phyloP scores from a whole-genome alignment of 2,888 invertebrate species.

The Stramonita haemastoma region DNA sequence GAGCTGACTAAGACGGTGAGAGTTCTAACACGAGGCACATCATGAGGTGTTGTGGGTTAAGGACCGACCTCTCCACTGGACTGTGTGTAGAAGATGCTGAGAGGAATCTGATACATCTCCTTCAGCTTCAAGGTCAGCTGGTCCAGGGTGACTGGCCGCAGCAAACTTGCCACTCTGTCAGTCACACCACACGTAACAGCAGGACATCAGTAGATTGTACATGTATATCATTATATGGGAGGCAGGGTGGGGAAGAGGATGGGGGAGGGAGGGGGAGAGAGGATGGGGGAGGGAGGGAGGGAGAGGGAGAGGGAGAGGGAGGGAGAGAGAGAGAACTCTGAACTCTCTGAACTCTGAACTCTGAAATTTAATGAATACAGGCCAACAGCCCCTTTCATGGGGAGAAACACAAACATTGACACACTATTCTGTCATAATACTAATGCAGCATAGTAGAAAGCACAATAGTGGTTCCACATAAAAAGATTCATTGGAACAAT shows the following conservation, averaged over 20 bases:
- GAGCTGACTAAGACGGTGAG: too few species aligned
- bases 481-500: too few species aligned
- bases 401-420: too few species aligned
- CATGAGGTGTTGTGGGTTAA: too few species aligned
- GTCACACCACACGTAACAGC: background rate
- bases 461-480: too few species aligned
- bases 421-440: too few species aligned
- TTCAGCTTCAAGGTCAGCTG: slow-evolving; percentile 66
- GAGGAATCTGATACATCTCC: slow-evolving; percentile 68
- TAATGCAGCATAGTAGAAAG: too few species aligned
- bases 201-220: background rate
- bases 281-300: background rate
- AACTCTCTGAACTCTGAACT: too few species aligned
- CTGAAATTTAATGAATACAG: too few species aligned
- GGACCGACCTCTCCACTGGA: slow-evolving; percentile 71
- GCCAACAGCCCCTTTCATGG: too few species aligned
- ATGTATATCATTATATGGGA: background rate
- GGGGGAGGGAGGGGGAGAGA: background rate
- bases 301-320: background rate
- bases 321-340: background rate
- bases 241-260: too few species aligned
- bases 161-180: slow-evolving; percentile 67
- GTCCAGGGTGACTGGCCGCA: slow-evolving; percentile 66
- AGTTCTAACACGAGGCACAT: too few species aligned
- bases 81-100: slow-evolving; percentile 71